Evolutionary conservation across 2,888 invertebrate species (phyloP).

Genomic region (Diarsia brunnea): DNA sequence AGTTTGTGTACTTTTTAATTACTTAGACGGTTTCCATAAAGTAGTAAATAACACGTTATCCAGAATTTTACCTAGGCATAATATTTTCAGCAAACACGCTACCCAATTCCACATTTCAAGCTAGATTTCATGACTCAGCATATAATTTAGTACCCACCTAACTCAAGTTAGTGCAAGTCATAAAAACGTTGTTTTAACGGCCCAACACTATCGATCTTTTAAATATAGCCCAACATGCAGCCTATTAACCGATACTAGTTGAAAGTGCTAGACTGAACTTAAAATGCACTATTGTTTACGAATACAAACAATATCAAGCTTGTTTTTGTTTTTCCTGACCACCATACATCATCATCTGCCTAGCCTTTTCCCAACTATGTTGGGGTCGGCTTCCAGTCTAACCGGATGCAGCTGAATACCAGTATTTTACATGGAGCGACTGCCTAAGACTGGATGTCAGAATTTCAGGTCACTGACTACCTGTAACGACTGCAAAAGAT

Average conservation of each 20-base stretch:
- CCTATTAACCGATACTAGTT: slow-evolving; percentile 47
- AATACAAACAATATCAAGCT: background rate
- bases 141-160: background rate
- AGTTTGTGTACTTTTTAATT: no score
- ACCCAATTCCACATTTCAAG: background rate
- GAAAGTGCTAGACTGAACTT: background rate
- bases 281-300: background rate
- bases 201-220: slow-evolving; percentile 62
- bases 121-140: background rate
- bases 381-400: no score
- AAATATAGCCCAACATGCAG: slow-evolving; percentile 61
- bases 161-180: slow-evolving; percentile 10
- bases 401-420: no score
- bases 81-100: background rate
- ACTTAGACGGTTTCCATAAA: no score
- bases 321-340: background rate
- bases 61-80: background rate
- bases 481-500: no score
- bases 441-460: no score
- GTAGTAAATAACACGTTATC: no score
- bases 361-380: no score
- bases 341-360: no score
- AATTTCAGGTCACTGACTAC: no score
- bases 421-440: no score
- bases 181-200: slow-evolving; percentile 22